These are phyloP conservation scores for Hyalella azteca DNA, from an alignment of 2,888 invertebrate species.

Conservation along the genomic window DNA sequence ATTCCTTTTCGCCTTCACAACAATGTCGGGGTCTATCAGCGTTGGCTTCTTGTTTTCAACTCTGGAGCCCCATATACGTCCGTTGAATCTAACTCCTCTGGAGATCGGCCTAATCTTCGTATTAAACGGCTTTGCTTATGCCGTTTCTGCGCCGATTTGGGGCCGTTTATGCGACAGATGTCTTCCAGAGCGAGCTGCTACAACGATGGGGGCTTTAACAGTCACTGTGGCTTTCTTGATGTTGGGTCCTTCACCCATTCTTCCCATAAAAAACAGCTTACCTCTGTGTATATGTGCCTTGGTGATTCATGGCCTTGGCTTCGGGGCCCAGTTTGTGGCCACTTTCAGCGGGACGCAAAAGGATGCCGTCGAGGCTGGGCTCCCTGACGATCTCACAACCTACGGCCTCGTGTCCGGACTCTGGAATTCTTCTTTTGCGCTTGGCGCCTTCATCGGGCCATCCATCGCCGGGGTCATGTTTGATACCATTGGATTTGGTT, in stretches of 20 bases:
- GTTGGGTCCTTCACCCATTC: conserved; percentile 81
- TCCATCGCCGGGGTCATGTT: conserved; percentile 76
- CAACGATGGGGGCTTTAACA: conserved; percentile 72
- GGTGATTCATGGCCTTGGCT: conserved; percentile 80
- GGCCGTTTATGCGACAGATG: conserved; percentile 80
- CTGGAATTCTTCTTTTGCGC: conserved; percentile 87
- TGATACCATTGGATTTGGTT: conserved; percentile 75
- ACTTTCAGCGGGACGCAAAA: conserved; percentile 84
- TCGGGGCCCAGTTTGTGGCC: conserved; percentile 83
- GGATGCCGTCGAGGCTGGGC: conserved; percentile 77
- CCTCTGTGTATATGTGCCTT: conserved; percentile 52
- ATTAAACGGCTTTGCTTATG: conserved; percentile 82
- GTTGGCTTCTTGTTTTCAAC: conserved; percentile 89
- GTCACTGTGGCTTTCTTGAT: conserved; percentile 75
- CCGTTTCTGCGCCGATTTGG: conserved; percentile 78
- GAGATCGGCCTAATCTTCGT: conserved; percentile 81
- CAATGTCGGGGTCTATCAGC: conserved; percentile 79
- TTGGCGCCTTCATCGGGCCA: conserved; percentile 85
- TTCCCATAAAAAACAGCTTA: conserved; percentile 64
- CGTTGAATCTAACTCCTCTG: conserved; percentile 70
- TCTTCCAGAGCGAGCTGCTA: conserved; percentile 73
- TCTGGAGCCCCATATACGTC: conserved; percentile 81
- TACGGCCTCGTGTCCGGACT: conserved; percentile 88
- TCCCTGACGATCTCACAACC: conserved; percentile 84
- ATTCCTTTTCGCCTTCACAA: conserved; percentile 73